A percentile compares a stretch with the other conserved stretches of the same genome.
Evolutionary conservation across 2,888 invertebrate species (phyloP).

Genomic region (Nymphalis urticae): DNA sequence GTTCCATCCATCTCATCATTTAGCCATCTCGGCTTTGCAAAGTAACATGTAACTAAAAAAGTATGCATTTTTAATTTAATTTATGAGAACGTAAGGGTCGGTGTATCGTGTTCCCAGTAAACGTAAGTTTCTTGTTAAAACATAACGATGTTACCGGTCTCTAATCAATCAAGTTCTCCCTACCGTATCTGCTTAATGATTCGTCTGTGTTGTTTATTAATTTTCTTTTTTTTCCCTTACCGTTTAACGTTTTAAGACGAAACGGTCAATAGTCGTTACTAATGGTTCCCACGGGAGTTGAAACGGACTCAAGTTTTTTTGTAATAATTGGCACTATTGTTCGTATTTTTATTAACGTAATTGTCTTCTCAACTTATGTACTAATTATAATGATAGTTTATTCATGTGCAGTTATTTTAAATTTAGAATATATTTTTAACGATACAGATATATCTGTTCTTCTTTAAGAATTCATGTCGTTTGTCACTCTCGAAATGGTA

Average conservation of each 20-base stretch:
- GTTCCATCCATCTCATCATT: no score
- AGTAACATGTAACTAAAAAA: no score
- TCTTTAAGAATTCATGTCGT: no score
- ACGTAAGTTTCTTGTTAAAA: slow-evolving; percentile 17
- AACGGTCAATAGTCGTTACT: slow-evolving; percentile 1
- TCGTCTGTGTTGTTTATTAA: slow-evolving; percentile 30
- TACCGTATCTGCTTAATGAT: slow-evolving; percentile 27
- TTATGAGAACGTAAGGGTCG: not conserved
- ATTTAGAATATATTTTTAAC: not conserved
- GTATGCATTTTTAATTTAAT: no score
- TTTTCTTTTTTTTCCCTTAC: slow-evolving; percentile 29
- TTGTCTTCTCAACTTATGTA: not conserved
- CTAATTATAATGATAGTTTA: not conserved
- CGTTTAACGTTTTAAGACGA: slow-evolving; percentile 24
- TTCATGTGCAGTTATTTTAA: not conserved
- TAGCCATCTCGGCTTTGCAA: no score
- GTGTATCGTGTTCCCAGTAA: not conserved
- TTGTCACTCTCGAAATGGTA: no score
- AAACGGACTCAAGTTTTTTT: not conserved
- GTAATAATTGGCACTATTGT: slow-evolving; percentile 5
- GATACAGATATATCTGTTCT: no score
- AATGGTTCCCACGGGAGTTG: slow-evolving; percentile 16
- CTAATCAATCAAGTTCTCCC: slow-evolving; percentile 28
- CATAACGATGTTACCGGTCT: slow-evolving; percentile 12
- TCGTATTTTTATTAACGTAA: not conserved